Evolutionary conservation across 64 coral and sea anemone species (phyloP).

Genomic region (Orbicella faveolata): DNA sequence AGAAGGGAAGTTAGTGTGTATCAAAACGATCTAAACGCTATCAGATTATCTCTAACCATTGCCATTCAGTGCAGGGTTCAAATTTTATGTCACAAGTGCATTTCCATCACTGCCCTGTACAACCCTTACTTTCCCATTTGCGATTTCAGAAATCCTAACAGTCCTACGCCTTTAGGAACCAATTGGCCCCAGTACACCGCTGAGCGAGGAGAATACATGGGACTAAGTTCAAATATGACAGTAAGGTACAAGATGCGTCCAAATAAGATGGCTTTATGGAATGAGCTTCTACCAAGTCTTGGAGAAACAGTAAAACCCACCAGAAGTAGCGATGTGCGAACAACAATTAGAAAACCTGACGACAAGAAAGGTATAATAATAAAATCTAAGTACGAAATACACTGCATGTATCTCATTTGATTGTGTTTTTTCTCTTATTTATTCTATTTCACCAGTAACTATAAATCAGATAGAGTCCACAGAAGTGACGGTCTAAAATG

Average conservation of each 20-base stretch:
- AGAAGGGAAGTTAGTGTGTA: too few relatives aligned
- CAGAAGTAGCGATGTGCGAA: not conserved
- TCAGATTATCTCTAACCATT: too few relatives aligned
- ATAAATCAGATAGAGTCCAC: not conserved
- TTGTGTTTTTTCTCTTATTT: too few relatives aligned
- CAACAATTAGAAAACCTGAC: not conserved
- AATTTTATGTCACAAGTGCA: too few relatives aligned
- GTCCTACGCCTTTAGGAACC: not conserved
- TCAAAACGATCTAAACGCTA: too few relatives aligned
- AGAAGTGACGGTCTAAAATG: not conserved
- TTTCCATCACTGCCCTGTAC: too few relatives aligned
- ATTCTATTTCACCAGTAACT: too few relatives aligned
- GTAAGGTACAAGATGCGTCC: slow-evolving; percentile 21
- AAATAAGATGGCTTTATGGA: slow-evolving; percentile 56
- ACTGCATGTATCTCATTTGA: too few relatives aligned
- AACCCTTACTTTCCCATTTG: too few relatives aligned
- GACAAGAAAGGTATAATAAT: not conserved
- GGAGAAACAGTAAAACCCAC: not conserved
- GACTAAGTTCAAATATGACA: not conserved
- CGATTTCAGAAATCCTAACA: not conserved
- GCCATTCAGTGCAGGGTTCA: too few relatives aligned
- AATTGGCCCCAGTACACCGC: slow-evolving; percentile 20
- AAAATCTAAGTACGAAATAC: too few relatives aligned
- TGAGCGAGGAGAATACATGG: not conserved
- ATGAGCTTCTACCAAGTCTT: slow-evolving; percentile 22